Evolutionary conservation across 2,797 vertebrate genomes (phyloP).

Genomic region (Pelochelys cantorii): DNA sequence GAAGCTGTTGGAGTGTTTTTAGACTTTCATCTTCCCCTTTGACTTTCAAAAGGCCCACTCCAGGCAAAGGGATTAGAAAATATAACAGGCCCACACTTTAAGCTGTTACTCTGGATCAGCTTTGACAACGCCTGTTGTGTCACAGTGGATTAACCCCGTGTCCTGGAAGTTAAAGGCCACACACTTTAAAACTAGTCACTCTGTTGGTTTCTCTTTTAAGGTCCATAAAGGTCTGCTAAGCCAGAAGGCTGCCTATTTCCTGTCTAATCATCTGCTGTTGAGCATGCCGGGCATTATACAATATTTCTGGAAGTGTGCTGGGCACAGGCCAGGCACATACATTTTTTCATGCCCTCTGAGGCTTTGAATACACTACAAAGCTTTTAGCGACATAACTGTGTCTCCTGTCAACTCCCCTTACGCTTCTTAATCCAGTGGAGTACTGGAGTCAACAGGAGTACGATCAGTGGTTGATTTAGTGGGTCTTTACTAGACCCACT

Average conservation of each 20-base stretch:
- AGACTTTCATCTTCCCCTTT: conserved; percentile 1
- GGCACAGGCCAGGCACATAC: not conserved
- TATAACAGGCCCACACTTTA: not conserved
- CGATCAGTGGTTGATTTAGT: too few relatives aligned
- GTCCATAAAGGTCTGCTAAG: not conserved
- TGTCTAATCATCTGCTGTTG: not conserved
- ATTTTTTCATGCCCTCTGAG: not conserved
- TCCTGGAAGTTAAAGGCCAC: not conserved
- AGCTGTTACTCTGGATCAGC: not conserved
- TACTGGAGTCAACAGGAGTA: too few relatives aligned
- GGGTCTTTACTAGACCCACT: too few relatives aligned
- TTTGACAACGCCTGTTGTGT: not conserved
- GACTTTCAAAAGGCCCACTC: not conserved
- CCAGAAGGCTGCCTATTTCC: not conserved
- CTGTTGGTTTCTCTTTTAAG: not conserved
- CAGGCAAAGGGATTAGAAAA: not conserved
- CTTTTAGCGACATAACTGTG: too few relatives aligned
- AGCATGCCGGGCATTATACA: not conserved
- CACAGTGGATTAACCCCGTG: fast-evolving
- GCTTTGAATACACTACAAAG: too few relatives aligned
- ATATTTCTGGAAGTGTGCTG: not conserved
- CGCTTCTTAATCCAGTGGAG: not conserved
- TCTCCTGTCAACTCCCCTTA: too few relatives aligned
- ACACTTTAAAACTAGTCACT: not conserved
- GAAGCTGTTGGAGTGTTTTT: conserved; percentile 26